Base-by-base conservation (phyloP, 92 coral and sea anemone species). In the Anthopleura xanthogrammica region DNA sequence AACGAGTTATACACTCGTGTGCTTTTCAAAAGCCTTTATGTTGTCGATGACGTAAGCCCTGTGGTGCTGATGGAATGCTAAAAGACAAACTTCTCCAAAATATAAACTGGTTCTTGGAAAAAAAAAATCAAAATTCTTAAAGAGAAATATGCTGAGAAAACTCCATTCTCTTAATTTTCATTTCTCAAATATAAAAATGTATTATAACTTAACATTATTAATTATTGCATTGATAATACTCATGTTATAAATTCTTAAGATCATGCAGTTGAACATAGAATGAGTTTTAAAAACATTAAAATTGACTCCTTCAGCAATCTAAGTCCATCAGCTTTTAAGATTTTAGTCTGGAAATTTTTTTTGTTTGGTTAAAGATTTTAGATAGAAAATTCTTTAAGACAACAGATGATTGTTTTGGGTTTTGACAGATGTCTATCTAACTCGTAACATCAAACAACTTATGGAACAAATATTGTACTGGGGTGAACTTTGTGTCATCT, bases 331-430 rank as follows among this genome's bases (percentile, higher is more conserved):
- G 7, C 16, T 68, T 36, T 36, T 14, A 29, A 68, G 7, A 8
- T 68, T 19, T 14, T 29, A 24, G 16, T 62, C 70, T 62, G 23
- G 10, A 62, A 22, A 19, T 62, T 62, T 68, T 24, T 62, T 68
- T 24, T 68, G 74, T 68, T 68, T 68, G 42, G 16, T 36, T 68
- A 68, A 68, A 68, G 42, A 36, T 68, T 68, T 68, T 64, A 64
- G 42, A 36, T 68, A 1, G 0, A 29, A 68, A 68, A 29, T 24
- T 68, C 42, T 36, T 68, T 68, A 23, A 68, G 42, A 29, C 74
- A 68, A 68, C 43, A 36, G 74, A 3, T 2, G 0, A 68, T 68
- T 68, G 74, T 68, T 68, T 68, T 62, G 70, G 74, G 43, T 24
- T 36, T 24, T 68, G 74, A 68, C 74, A 68, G 41, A 68, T 68